phyloP scores from a whole-genome alignment of 92 coral and sea anemone genomes.

The Phenganax subtilis region DNA sequence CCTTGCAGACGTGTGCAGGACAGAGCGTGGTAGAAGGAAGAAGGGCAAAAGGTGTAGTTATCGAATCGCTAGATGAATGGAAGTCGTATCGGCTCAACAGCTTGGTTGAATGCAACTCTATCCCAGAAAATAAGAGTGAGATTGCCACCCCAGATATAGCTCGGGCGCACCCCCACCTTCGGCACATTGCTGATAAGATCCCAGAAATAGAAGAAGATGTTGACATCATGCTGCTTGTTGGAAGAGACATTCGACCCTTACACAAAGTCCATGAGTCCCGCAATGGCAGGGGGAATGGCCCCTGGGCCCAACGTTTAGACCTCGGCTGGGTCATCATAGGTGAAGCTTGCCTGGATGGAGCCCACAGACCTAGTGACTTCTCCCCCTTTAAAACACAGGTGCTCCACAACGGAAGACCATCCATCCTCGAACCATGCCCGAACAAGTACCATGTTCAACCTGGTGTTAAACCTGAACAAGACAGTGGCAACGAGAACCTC shows the following conservation, averaged over 20 bases:
- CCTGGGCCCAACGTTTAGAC: constrained; percentile 56
- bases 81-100: too few species aligned
- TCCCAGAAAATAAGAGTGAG: too few species aligned
- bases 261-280: constrained; percentile 55
- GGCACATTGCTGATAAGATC: too few species aligned
- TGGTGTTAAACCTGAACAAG: not conserved
- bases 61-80: too few species aligned
- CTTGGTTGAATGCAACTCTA: too few species aligned
- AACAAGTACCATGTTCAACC: constrained; percentile 32
- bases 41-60: too few species aligned
- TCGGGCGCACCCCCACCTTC: too few species aligned
- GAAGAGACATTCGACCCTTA: constrained; percentile 47
- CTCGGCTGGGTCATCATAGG: constrained; percentile 55
- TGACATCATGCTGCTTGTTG: constrained; percentile 2
- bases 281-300: constrained; percentile 51
- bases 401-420: not conserved
- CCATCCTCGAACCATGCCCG: constrained; percentile 2
- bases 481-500: not conserved
- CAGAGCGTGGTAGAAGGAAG: too few species aligned
- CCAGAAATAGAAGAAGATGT: too few species aligned
- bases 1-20: too few species aligned
- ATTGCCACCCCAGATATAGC: too few species aligned
- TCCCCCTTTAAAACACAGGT: not conserved
- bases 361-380: constrained; percentile 23
- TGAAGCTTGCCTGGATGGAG: constrained; percentile 51